Evolutionary conservation across 2,797 vertebrate species (phyloP).

Genomic region (Columba guinea): DNA sequence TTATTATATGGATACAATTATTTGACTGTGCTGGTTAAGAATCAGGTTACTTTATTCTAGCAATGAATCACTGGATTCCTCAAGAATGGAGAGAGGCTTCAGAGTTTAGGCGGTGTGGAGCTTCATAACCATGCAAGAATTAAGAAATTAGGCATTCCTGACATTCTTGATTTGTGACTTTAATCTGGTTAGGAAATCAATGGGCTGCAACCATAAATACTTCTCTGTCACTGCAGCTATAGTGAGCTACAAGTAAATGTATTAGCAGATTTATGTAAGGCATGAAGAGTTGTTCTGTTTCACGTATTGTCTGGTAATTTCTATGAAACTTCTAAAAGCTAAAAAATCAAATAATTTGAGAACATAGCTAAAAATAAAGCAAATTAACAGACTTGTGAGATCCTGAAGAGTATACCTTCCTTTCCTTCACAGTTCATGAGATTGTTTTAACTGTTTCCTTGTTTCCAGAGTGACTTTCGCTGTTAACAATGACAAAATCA

Average conservation of each 20-base stretch:
- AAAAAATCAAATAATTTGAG: neutral
- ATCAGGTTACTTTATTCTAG: neutral
- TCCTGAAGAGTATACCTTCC: neutral
- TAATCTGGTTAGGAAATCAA: neutral
- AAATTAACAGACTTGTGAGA: neutral
- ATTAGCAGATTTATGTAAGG: neutral
- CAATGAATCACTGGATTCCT: neutral
- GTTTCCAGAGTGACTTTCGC: neutral
- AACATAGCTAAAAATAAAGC: neutral
- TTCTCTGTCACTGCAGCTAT: neutral
- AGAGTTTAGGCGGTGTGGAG: neutral
- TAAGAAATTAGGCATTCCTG: neutral
- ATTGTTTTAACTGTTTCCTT: neutral
- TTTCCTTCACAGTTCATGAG: neutral
- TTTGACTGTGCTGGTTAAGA: neutral
- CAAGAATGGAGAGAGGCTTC: neutral
- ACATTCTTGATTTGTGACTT: neutral
- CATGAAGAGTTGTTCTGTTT: neutral
- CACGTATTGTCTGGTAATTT: neutral
- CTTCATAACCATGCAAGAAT: neutral
- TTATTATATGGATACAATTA: neutral
- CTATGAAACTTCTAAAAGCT: neutral
- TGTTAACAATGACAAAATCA: neutral
- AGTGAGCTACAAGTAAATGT: neutral
- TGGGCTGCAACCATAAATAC: neutral